Base-by-base conservation (phyloP, 2,888 invertebrate species). In the Acrocera orbiculus region DNA sequence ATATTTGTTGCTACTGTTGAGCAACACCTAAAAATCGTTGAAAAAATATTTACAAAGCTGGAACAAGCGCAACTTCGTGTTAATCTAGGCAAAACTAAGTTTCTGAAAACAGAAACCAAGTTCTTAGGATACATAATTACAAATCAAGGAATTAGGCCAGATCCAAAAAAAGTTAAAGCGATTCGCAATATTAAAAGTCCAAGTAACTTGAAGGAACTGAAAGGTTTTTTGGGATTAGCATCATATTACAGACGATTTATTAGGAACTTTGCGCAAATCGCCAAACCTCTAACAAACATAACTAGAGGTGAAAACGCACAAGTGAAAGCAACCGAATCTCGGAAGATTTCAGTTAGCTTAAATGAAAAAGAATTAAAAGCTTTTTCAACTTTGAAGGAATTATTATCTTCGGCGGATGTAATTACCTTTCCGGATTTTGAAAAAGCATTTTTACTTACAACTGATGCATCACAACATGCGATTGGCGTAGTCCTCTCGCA, bases 221-320 rank as follows among this genome's bases (percentile, higher is more conserved):
- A 40, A 20, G 23, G 34, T 3, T 42, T 45, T 25, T 13, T 40
- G 1, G 41, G 42, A 3, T 23, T 41, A 7, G 28, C 39, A 1
- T 32, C 32, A 2, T 44, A 40, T 16, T 43, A 42, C 23, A 36
- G 43, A 13, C 35, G 34, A 5, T 43, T 43, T 22, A 40, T 42
- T 2, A 33, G 30, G 7, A 37, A 45, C 16, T 43, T 38, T 22
- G 40, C 39, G 2, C 36, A 36, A 28, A 32, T 37, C 13, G 42
- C 40, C 1, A 42, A 43, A 10, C 38, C 42, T 43, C 14, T 30
- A 2, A 20, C 30, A 2, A 30, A 20, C 14, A 1, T 30, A 1
- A 41, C 40, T 2, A 37, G 42, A 34, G 40, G 37, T n/a, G 38
- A 39, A 28, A 42, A 40, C 4, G 38, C 39, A 1, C 39, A 40